Evolutionary conservation across 1,140 invertebrate species (phyloP).

Genomic region (Drosophila ananassae): DNA sequence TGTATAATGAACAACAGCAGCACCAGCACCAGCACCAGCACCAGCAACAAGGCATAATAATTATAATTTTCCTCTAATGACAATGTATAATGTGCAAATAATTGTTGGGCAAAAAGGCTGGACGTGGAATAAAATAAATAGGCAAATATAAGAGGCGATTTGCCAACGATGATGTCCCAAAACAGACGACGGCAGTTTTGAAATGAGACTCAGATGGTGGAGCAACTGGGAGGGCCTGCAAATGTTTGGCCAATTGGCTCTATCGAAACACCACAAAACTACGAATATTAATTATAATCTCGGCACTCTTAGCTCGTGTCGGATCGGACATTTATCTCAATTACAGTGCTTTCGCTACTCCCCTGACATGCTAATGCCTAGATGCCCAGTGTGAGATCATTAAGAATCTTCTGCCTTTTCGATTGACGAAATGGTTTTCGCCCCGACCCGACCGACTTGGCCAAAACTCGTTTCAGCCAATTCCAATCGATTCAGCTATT

Average conservation of each 20-base stretch:
- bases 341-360: conserved; percentile 37
- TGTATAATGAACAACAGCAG: conserved; percentile 33
- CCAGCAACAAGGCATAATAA: neutral
- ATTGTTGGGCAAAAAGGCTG: conserved; percentile 27
- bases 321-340: conserved; percentile 35
- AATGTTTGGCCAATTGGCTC: too few relatives aligned
- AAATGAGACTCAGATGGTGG: neutral
- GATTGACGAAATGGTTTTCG: neutral
- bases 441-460: neutral
- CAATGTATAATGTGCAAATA: conserved; percentile 43
- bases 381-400: conserved; percentile 28
- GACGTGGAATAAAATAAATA: conserved; percentile 6
- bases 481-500: conserved; percentile 36
- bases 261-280: too few relatives aligned
- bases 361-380: conserved; percentile 40
- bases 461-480: conserved; percentile 40
- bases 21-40: neutral
- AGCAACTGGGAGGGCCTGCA: too few relatives aligned
- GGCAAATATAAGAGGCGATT: conserved; percentile 15
- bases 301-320: neutral
- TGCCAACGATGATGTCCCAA: neutral
- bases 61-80: conserved; percentile 37
- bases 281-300: too few relatives aligned
- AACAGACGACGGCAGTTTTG: neutral
- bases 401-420: conserved; percentile 27